Evolutionary conservation across 2,113 vertebrate species (phyloP).

Genomic region (Odocoileus hemionus): DNA sequence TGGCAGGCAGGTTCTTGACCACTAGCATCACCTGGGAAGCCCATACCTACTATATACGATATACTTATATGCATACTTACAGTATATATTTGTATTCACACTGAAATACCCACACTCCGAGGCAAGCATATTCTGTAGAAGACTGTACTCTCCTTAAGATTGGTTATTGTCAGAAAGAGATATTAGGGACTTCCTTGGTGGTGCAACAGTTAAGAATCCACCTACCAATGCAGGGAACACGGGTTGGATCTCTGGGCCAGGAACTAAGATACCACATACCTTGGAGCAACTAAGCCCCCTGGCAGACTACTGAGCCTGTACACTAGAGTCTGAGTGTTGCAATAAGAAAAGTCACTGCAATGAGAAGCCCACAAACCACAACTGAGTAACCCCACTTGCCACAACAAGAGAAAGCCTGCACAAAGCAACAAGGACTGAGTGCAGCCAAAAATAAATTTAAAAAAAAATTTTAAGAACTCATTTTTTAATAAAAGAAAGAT

Average conservation of each 20-base stretch:
- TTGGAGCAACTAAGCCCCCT: neutral
- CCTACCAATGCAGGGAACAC: neutral
- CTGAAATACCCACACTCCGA: neutral
- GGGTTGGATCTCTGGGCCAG: neutral
- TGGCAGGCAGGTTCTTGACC: neutral
- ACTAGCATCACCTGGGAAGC: neutral
- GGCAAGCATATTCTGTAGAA: neutral
- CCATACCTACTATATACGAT: neutral
- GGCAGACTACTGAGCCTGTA: neutral
- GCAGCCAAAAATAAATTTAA: neutral
- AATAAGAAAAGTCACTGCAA: neutral
- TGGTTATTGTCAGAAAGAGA: neutral
- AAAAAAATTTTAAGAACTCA: neutral
- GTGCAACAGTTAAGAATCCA: neutral
- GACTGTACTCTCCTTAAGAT: neutral
- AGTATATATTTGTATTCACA: neutral
- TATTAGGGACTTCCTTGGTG: neutral
- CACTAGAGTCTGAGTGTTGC: neutral
- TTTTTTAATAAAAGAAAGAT: neutral
- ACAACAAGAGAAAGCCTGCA: neutral
- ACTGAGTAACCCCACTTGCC: neutral
- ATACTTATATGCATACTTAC: neutral
- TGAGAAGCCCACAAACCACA: neutral
- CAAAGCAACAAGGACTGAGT: neutral
- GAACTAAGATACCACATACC: neutral